Base-by-base conservation (phyloP, 1,140 invertebrate species). In the Zaprionus ornatus region DNA sequence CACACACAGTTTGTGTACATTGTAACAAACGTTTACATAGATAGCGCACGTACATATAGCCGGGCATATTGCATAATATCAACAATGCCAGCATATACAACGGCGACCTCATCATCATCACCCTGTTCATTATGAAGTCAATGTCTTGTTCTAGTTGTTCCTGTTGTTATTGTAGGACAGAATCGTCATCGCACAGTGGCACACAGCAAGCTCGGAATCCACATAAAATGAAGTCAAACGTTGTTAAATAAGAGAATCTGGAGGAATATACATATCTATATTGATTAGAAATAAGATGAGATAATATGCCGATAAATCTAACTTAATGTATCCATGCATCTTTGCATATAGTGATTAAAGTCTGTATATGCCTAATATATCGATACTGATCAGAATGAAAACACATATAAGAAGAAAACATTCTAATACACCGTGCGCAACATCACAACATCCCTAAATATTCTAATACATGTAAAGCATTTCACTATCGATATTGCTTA, bases 1-100 rank as follows among this genome's bases (percentile, higher is more conserved):
- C 32, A 64, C 57, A 60, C 40, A 25, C 29, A 48, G 50, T 35
- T 27, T 48, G 50, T 50, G 35, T 52, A 40, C 27, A 48, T 45
- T 67, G 64, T 17, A 17, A 17, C 42, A 57, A 40, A 21, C 29
- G 23, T 55, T 10, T 29, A 56, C 29, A 32, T 32, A 32, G 29
- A 32, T 32, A 32, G 2, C 50, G 27, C 7, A 23, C 25, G 13
- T n/a, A 17, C 0, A 63, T 21, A 17, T 56, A 15, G 23, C 32
- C 23, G 35, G 42, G 3, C 61, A 71, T 50, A 71, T 85, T 84
- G 74, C 84, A 84, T 80, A 80, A 87, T 80, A 55, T 77, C 27
- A 72, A 73, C 65, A 74, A 29, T 54, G 21, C 32, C 23, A 79
- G 19, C 65, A 70, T 77, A 60, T 23, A 45, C 63, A 57, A 69